Evolutionary conservation across 1,140 invertebrate species (phyloP), one percentile per base, ranked within the genome.

Genomic region (Pseudoatta argentina): DNA sequence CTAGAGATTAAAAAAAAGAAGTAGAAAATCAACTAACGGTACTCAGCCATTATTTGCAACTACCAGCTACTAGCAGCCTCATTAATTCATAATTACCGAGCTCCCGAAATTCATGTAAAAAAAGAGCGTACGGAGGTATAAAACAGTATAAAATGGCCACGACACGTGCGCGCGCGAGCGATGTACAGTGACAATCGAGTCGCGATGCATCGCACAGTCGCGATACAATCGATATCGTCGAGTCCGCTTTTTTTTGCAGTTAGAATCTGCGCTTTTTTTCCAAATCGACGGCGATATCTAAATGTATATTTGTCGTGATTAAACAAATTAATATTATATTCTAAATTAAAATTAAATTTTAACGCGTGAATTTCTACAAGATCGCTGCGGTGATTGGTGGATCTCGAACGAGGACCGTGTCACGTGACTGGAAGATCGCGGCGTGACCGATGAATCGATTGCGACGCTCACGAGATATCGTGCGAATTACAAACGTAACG

Each of bases 1-100:
- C 12, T 27, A 27, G 14, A 73, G 39, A 67, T 44, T 10, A 21
- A 10, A 21, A 64, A 27, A 34, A 92, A 72, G 53, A 63, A 90
- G 87, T 91, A 91, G 64, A 91, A 93, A 92, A 93, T 93, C 78
- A 94, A 93, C 92, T 94, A 93, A 94, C 92, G 92, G 89, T 93
- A 93, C 85, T 93, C 91, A 92, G 92, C 91, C 93, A 93, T 69
- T 92, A 90, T 93, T 66, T 69, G 88, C 87, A 92, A 93, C 88
- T 93, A 93, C 82, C 91, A 92, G 91, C 86, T 93, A 93, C 53
- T 92, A 92, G 89, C 72, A 89, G 91, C 90, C 90, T 89, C 92
- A 92, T 93, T 92, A 92, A 91, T 92, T 88, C 85, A 93, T 93
- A 93, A 92, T 93, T 93, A 93, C 92, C 92, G 89, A 91, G 53